phyloP scores from a whole-genome alignment of 2,113 vertebrate species.

The Merops nubicus region DNA sequence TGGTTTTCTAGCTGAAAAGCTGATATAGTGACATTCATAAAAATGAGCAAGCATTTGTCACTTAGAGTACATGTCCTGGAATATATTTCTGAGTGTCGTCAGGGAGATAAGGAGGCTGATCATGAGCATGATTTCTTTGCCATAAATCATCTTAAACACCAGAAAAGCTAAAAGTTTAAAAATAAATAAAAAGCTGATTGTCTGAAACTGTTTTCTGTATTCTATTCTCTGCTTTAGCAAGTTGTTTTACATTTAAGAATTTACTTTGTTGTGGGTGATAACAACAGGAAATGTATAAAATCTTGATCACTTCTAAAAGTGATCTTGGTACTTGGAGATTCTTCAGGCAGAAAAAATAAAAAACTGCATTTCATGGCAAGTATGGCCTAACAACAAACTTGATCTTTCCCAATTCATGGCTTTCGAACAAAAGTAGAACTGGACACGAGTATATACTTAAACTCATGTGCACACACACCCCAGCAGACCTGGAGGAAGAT shows the following conservation, averaged over 20 bases:
- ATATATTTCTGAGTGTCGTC: background rate
- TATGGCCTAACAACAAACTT: background rate
- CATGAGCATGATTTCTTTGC: background rate
- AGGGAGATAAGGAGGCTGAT: constrained; percentile 1
- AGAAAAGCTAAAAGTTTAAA: background rate
- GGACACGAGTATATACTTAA: rapidly evolving
- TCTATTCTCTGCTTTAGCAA: background rate
- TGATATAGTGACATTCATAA: background rate
- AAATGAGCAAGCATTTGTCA: constrained; percentile 5
- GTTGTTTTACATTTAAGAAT: background rate
- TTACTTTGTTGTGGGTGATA: background rate
- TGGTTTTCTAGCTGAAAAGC: background rate
- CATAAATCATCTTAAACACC: background rate
- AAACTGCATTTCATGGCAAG: background rate
- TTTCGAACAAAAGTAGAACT: background rate
- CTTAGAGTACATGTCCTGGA: background rate
- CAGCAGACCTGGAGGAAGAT: background rate
- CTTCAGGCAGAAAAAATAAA: background rate
- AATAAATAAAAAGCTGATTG: background rate
- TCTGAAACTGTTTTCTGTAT: background rate
- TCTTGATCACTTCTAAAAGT: background rate
- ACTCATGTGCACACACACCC: rapidly evolving
- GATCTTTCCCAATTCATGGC: background rate
- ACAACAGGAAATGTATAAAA: background rate
- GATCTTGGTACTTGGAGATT: background rate